Percentiles rank a stretch among this genome's conserved stretches.
phyloP scores from a whole-genome alignment of 2,113 vertebrate genomes.

The Eretmochelys imbricata region DNA sequence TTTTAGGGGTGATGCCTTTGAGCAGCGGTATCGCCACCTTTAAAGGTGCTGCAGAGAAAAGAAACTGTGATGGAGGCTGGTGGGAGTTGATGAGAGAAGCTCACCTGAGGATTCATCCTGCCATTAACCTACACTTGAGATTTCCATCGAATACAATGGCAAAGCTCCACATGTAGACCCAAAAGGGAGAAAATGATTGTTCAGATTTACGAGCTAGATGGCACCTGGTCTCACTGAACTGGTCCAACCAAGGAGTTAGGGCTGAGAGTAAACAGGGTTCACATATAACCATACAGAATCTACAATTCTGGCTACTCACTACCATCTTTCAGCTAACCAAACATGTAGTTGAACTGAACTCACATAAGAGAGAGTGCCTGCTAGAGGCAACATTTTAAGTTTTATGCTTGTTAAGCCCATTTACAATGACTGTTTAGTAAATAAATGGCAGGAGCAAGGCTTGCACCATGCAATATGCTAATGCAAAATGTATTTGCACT shows the following conservation, averaged over 20 bases:
- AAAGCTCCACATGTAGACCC: background rate
- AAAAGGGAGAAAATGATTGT: background rate
- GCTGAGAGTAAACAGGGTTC: background rate
- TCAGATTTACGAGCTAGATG: rapidly evolving
- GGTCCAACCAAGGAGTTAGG: background rate
- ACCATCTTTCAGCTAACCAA: background rate
- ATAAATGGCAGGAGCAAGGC: background rate
- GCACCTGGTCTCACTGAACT: background rate
- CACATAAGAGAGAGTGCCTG: background rate
- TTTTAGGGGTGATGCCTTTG: background rate
- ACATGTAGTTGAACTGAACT: background rate
- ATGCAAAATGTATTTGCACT: background rate
- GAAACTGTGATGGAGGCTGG: background rate
- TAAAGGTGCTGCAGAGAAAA: background rate
- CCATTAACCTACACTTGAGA: background rate
- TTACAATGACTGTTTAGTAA: background rate
- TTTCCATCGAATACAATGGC: background rate
- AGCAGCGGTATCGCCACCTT: background rate
- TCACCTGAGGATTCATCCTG: background rate
- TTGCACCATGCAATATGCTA: background rate
- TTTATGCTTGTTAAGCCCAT: background rate
- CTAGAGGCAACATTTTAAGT: background rate
- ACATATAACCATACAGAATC: background rate
- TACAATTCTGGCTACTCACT: background rate
- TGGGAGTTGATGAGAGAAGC: background rate